phyloP scores from a whole-genome alignment of 2,797 vertebrate genomes.

The Hybognathus amarus region DNA sequence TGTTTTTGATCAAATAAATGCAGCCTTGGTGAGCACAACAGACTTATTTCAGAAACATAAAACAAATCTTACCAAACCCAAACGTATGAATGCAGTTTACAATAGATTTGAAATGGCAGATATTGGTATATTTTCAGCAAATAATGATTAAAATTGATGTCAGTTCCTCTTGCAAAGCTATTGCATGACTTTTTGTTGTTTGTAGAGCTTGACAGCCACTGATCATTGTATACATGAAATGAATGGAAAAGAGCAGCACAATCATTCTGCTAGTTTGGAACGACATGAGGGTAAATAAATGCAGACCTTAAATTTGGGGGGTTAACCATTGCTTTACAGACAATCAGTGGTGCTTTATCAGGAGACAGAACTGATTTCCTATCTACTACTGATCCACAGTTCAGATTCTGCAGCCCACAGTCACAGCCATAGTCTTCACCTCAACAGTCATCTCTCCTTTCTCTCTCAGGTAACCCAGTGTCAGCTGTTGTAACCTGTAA shows the following conservation, averaged over 20 bases:
- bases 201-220: background rate
- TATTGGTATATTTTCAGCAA: background rate
- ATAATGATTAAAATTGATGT: background rate
- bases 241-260: background rate
- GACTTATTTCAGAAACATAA: background rate
- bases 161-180: background rate
- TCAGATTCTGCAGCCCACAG: constrained; percentile 7
- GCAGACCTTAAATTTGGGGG: background rate
- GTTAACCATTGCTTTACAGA: background rate
- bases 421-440: background rate
- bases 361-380: constrained; percentile 30
- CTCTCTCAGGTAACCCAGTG: constrained; percentile 90
- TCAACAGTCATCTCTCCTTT: constrained; percentile 29
- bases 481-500: constrained; percentile 98
- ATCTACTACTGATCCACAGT: constrained; percentile 7
- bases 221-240: background rate
- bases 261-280: constrained; percentile 15
- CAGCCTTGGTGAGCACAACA: background rate
- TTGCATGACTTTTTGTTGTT: background rate
- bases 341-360: background rate
- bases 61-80: background rate
- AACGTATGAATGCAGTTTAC: background rate
- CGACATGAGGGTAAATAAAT: constrained; percentile 4
- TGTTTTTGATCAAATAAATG: background rate
- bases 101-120: background rate